Percentiles rank a stretch among this genome's conserved stretches.
phyloP scores from a whole-genome alignment of 2,113 vertebrate genomes.

The Chunga burmeisteri region DNA sequence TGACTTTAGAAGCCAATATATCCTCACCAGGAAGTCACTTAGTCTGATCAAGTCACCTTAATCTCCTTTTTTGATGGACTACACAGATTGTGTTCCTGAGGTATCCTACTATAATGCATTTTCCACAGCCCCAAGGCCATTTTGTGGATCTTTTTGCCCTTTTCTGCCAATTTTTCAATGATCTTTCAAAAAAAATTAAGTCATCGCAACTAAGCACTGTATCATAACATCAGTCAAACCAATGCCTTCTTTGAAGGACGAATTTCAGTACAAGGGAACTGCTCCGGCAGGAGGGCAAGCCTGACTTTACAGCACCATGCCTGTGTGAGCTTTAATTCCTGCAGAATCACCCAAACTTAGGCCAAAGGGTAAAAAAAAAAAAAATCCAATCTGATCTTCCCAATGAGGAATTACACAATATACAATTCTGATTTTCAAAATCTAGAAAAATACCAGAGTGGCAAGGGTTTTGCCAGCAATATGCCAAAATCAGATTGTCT shows the following conservation, averaged over 20 bases:
- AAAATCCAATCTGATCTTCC: background rate
- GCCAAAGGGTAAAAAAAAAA: background rate
- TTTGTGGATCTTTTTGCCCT: background rate
- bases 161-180: background rate
- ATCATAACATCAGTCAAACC: background rate
- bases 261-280: background rate
- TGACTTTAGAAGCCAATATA: background rate
- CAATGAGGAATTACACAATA: background rate
- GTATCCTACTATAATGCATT: background rate
- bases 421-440: background rate
- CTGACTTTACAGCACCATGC: rapidly evolving
- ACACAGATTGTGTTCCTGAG: background rate
- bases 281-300: background rate
- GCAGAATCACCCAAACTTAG: background rate
- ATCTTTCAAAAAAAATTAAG: background rate
- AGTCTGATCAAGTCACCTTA: background rate
- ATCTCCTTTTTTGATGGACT: background rate
- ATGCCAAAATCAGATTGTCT: background rate
- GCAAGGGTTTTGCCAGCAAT: background rate
- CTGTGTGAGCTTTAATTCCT: background rate
- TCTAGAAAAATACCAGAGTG: rapidly evolving
- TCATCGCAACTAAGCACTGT: background rate
- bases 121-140: background rate
- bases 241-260: background rate
- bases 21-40: background rate